phyloP scores from a whole-genome alignment of 2,797 vertebrate genomes.

The Silurus aristotelis region DNA sequence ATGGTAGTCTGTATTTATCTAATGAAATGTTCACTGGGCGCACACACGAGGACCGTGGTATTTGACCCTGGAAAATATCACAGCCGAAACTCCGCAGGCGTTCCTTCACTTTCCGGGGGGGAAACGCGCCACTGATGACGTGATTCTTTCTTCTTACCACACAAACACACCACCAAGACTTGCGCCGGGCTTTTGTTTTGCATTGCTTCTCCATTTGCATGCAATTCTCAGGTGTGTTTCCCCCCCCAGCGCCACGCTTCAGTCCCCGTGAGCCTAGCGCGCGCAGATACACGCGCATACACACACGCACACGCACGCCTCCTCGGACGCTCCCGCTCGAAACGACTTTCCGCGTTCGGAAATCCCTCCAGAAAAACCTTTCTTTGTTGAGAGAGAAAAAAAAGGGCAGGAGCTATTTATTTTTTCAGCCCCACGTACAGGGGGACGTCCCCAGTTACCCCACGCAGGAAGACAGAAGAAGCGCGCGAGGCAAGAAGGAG shows the following conservation, averaged over 20 bases:
- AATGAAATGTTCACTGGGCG: not conserved
- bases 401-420: not conserved
- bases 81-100: not conserved
- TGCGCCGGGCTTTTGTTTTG: slow-evolving; percentile 66
- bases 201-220: slow-evolving; percentile 78
- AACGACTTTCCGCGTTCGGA: slow-evolving; percentile 59
- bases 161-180: slow-evolving; percentile 49
- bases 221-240: slow-evolving; percentile 67
- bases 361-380: slow-evolving; percentile 49
- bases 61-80: slow-evolving; percentile 1
- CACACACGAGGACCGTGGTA: not conserved
- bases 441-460: not conserved
- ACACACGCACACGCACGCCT: slow-evolving; percentile 51
- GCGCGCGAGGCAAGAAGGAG: not conserved
- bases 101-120: slow-evolving; percentile 20
- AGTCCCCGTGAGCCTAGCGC: slow-evolving; percentile 58
- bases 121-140: slow-evolving; percentile 58
- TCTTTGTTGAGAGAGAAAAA: not conserved
- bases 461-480: not conserved
- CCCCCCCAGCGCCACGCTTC: slow-evolving; percentile 69
- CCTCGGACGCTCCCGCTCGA: slow-evolving; percentile 50
- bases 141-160: slow-evolving; percentile 50
- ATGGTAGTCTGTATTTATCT: not conserved
- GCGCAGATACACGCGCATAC: slow-evolving; percentile 28
- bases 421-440: not conserved